Conservation (phyloP, 2,113 vertebrate species). For the Beaufortia kweichowensis region DNA sequence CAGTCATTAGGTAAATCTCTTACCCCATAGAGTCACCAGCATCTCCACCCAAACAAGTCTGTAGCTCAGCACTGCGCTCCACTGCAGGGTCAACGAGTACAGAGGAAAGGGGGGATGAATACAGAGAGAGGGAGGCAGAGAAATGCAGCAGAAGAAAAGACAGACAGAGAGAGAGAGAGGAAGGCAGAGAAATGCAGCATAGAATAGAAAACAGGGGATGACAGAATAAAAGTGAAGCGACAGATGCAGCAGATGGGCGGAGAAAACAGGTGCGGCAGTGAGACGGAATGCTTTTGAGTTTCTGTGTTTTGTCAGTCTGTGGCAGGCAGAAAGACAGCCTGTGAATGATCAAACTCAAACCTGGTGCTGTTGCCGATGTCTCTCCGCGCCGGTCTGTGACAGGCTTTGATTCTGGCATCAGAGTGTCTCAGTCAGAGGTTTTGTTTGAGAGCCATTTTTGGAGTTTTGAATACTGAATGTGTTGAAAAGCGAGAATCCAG, state of each 20-base stretch:
- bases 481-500: background rate
- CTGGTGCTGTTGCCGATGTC: background rate
- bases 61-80: slow-evolving; percentile 33
- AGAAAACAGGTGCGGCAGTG: slow-evolving; percentile 29
- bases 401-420: slow-evolving; percentile 38
- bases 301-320: slow-evolving; percentile 31
- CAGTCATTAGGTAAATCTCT: slow-evolving; percentile 41
- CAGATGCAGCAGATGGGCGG: slow-evolving; percentile 14
- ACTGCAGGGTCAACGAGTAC: slow-evolving; percentile 53
- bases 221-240: slow-evolving; percentile 15
- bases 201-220: slow-evolving; percentile 19
- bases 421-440: slow-evolving; percentile 1
- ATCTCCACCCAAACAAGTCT: slow-evolving; percentile 51
- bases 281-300: slow-evolving; percentile 3
- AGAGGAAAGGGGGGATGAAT: slow-evolving; percentile 46
- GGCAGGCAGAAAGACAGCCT: slow-evolving; percentile 30
- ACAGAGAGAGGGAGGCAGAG: slow-evolving; percentile 40
- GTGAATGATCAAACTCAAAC: slow-evolving; percentile 49
- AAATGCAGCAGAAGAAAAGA: slow-evolving; percentile 46
- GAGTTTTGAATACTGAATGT: slow-evolving; percentile 3
- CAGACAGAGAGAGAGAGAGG: slow-evolving; percentile 24
- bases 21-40: slow-evolving; percentile 27
- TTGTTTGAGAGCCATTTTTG: slow-evolving; percentile 22
- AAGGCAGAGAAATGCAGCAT: slow-evolving; percentile 20
- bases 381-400: slow-evolving; percentile 12